Evolutionary conservation across 2,888 invertebrate genomes (phyloP), one percentile per base, ranked within the genome.

Genomic region (Toxonevra muliebris): DNA sequence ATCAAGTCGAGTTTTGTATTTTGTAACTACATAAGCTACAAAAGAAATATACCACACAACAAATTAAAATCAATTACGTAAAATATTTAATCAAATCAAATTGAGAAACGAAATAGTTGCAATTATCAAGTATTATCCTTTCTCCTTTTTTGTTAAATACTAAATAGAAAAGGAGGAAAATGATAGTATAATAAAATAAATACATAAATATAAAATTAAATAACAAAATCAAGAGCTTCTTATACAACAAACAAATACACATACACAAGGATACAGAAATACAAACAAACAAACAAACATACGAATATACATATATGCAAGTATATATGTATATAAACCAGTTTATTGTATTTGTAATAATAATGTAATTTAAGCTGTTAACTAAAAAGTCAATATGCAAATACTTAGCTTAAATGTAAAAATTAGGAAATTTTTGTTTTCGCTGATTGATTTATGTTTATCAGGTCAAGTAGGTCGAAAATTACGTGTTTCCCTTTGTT

Each of bases 201-300:
- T 48, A 48, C 15, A 48, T 15, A n/a, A 61, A 19, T 63, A 45
- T 61, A 53, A 53, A 61, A 65, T 58, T 48, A 65, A 61, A 76
- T 71, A 74, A 76, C 79, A 80, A 79, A 79, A 81, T 80, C 81
- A 78, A 81, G 81, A 80, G 80, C 80, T 80, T 80, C 80, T 78
- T 77, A 76, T 74, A 63, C 20, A 45, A n/a, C 59, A 50, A 30
- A 41, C 19, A 53, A 52, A 50, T 20, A 59, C 3, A 30, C 30
- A 30, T 30, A 43, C 12, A 57, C 57, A 65, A 9, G 52, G 40
- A 57, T 43, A 48, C 57, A 66, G 45, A 50, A 60, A 3, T 13
- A 8, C 50, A 30, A 20, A 60, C 13, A 55, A 7, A 57, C 45
- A 57, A n/a, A 57, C 30, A 12, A 15, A 63, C 12, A 20, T 19